Percentiles rank a stretch among this genome's conserved stretches.
phyloP scores from a whole-genome alignment of 1,140 invertebrate genomes.

The Drosophila truncata region DNA sequence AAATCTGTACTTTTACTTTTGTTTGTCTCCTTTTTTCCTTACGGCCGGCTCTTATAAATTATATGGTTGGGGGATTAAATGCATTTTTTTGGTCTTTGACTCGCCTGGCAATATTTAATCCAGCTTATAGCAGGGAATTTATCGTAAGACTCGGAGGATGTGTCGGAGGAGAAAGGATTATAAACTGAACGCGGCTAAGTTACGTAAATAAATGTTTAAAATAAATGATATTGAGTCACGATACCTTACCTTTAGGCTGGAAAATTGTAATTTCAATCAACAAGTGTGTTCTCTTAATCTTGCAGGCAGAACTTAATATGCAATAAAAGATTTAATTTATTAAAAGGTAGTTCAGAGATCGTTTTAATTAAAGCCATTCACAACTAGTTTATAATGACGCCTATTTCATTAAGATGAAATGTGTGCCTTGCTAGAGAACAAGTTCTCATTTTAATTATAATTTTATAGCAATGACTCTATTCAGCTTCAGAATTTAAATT shows the following conservation, averaged over 20 bases:
- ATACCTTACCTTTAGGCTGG: background rate
- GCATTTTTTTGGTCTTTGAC: slow-evolving; percentile 73
- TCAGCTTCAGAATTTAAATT: background rate
- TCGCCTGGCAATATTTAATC: slow-evolving; percentile 67
- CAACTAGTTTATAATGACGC: slow-evolving; percentile 8
- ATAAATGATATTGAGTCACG: slow-evolving; percentile 9
- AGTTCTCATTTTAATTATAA: background rate
- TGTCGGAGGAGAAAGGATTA: slow-evolving; percentile 44
- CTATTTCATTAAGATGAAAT: slow-evolving; percentile 9
- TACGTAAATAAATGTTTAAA: slow-evolving; percentile 23
- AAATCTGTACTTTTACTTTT: slow-evolving; percentile 76
- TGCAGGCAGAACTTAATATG: slow-evolving; percentile 5
- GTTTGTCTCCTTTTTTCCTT: slow-evolving; percentile 50
- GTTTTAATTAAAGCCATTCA: slow-evolving; percentile 17
- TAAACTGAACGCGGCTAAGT: slow-evolving; percentile 2
- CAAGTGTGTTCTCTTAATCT: background rate
- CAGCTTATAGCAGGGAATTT: slow-evolving; percentile 38
- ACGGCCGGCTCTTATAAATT: slow-evolving; percentile 60
- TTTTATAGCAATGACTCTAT: background rate
- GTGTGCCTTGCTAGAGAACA: background rate
- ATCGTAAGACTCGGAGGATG: slow-evolving; percentile 40
- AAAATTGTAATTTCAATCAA: background rate
- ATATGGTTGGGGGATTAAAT: slow-evolving; percentile 62
- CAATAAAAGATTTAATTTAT: slow-evolving; percentile 2
- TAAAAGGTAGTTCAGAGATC: background rate